Percentiles rank a stretch among this genome's conserved stretches.
These are phyloP conservation scores for Hyposoter didymator DNA, from an alignment of 2,888 invertebrate species.

Conservation along the genomic window DNA sequence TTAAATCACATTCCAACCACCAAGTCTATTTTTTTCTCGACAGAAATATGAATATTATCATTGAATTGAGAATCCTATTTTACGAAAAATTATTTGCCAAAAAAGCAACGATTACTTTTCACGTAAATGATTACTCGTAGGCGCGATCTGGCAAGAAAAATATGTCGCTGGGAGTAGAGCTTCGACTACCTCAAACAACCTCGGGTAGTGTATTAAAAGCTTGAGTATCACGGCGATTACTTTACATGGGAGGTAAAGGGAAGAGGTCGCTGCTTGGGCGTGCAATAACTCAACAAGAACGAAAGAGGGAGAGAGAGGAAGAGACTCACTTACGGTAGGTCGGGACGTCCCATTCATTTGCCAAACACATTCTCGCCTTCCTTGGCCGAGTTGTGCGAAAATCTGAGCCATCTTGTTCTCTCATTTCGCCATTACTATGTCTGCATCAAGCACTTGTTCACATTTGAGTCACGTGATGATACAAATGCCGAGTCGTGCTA, in stretches of 20 bases:
- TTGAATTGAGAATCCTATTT: neutral
- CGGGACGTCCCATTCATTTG: constrained; percentile 64
- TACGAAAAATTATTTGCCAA: neutral
- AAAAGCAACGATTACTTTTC: neutral
- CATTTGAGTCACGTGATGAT: neutral
- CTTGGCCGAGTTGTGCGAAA: constrained; percentile 47
- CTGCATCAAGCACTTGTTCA: constrained; percentile 16
- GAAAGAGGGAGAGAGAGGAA: constrained; percentile 41
- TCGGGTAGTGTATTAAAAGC: constrained; percentile 19
- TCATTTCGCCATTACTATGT: constrained; percentile 9
- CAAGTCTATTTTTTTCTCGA: neutral
- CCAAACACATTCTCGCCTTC: constrained; percentile 45
- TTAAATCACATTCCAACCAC: neutral
- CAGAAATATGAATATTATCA: neutral
- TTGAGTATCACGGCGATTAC: constrained; percentile 22
- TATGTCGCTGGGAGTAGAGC: neutral
- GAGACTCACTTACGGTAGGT: constrained; percentile 66
- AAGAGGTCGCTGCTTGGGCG: constrained; percentile 38
- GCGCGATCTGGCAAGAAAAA: neutral
- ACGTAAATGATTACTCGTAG: neutral
- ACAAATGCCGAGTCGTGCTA: neutral
- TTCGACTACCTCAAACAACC: constrained; percentile 14
- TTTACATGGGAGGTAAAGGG: constrained; percentile 28
- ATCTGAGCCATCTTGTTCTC: constrained; percentile 23
- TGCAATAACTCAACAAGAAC: constrained; percentile 51